These are phyloP conservation scores for Aphaenogaster floridana DNA, from an alignment of 1,140 invertebrate species.

Conservation along the genomic window DNA sequence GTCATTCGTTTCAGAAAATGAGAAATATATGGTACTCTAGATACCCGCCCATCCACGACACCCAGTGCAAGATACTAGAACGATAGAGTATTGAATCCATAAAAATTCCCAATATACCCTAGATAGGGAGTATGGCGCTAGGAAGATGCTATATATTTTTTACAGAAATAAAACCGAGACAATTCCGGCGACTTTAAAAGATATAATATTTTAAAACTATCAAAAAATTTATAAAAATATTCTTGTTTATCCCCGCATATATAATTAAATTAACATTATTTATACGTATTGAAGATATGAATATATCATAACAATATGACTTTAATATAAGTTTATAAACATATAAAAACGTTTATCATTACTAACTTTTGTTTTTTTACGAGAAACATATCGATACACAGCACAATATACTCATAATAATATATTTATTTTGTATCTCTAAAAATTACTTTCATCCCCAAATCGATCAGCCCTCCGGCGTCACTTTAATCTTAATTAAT, in stretches of 20 bases:
- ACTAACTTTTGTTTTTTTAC: not conserved
- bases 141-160: not conserved
- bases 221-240: slow-evolving; percentile 19
- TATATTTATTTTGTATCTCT: not conserved
- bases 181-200: not conserved
- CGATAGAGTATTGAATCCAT: slow-evolving; percentile 34
- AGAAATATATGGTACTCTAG: slow-evolving; percentile 58
- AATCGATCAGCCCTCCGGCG: slow-evolving; percentile 13
- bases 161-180: not conserved
- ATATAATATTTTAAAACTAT: not conserved
- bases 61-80: slow-evolving; percentile 10
- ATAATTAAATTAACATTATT: slow-evolving; percentile 4
- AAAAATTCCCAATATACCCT: slow-evolving; percentile 41
- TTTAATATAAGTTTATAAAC: not conserved
- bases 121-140: not conserved
- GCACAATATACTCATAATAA: not conserved
- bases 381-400: not conserved
- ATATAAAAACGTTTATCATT: not conserved
- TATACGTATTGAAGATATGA: not conserved
- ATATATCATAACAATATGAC: not conserved
- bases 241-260: not conserved
- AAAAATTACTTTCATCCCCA: slow-evolving; percentile 1
- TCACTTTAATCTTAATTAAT: slow-evolving; percentile 18
- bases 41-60: not conserved
- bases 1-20: slow-evolving; percentile 63